Evolutionary conservation across 2,797 vertebrate species (phyloP).

Genomic region (Malacoctenus gilli): DNA sequence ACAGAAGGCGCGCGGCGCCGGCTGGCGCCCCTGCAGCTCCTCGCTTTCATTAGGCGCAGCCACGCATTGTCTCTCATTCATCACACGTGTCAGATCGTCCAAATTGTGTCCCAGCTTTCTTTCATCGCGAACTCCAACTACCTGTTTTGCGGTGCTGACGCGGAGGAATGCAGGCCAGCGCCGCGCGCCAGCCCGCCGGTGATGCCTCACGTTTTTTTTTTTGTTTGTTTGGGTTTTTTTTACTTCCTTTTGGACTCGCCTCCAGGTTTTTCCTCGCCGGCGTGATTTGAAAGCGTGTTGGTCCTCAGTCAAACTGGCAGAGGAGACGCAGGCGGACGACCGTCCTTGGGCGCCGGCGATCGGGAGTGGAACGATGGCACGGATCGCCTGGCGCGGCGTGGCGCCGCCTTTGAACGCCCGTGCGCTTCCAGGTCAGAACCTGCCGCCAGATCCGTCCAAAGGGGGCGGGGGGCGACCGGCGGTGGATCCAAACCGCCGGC

Average conservation of each 20-base stretch:
- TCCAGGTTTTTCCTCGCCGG: constrained; percentile 19
- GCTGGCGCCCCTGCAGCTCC: constrained; percentile 30
- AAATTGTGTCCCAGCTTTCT: constrained; percentile 24
- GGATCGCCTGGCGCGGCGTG: neutral
- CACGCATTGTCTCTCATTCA: constrained; percentile 34
- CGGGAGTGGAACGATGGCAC: constrained; percentile 41
- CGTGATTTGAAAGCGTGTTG: constrained; percentile 32
- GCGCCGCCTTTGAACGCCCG: constrained; percentile 16
- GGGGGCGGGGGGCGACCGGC: constrained; percentile 17
- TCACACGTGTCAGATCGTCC: constrained; percentile 48
- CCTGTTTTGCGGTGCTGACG: constrained; percentile 30
- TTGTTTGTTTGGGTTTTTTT: too few species aligned
- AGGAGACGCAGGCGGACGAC: neutral
- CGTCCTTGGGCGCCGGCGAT: constrained; percentile 5
- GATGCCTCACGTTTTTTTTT: neutral
- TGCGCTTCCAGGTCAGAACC: constrained; percentile 17
- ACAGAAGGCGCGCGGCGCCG: constrained; percentile 45
- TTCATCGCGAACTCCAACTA: constrained; percentile 18
- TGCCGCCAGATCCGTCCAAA: constrained; percentile 27
- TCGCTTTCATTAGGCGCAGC: constrained; percentile 35
- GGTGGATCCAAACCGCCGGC: constrained; percentile 23
- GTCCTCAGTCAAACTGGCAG: constrained; percentile 51
- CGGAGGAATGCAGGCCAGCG: constrained; percentile 15
- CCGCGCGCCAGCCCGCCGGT: constrained; percentile 27
- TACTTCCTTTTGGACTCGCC: constrained; percentile 20